A percentile compares a stretch with the other conserved stretches of the same genome.
phyloP scores from a whole-genome alignment of 2,113 vertebrate species.

The Eolophus roseicapilla region DNA sequence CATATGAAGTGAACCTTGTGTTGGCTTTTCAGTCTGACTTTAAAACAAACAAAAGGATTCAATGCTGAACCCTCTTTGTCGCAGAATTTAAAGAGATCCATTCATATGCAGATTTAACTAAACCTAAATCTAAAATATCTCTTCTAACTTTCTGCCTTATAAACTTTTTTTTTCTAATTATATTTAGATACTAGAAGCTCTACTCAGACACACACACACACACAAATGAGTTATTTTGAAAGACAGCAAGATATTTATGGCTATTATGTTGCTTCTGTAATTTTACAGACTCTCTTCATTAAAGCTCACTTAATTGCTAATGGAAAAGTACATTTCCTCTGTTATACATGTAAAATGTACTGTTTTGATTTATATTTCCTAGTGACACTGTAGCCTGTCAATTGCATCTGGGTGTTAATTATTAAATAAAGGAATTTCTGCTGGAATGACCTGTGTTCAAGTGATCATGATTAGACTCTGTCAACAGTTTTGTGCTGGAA shows the following conservation, averaged over 20 bases:
- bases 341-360: not conserved
- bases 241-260: not conserved
- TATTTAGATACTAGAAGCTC: not conserved
- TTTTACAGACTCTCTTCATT: not conserved
- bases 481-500: not conserved
- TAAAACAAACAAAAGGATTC: not conserved
- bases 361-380: not conserved
- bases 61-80: not conserved
- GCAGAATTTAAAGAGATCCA: not conserved
- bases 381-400: not conserved
- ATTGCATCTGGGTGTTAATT: not conserved
- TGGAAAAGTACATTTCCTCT: not conserved
- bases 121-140: not conserved
- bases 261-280: not conserved
- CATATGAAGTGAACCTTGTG: not conserved
- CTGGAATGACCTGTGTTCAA: not conserved
- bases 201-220: not conserved
- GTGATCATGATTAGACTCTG: not conserved
- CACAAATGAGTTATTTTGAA: not conserved
- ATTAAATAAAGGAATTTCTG: slow-evolving; percentile 44
- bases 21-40: not conserved
- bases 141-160: not conserved
- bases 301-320: not conserved
- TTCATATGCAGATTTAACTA: not conserved
- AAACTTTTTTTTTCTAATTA: not conserved